Conservation (phyloP, 1,140 invertebrate genomes). For the Paraescarpia echinospica region DNA sequence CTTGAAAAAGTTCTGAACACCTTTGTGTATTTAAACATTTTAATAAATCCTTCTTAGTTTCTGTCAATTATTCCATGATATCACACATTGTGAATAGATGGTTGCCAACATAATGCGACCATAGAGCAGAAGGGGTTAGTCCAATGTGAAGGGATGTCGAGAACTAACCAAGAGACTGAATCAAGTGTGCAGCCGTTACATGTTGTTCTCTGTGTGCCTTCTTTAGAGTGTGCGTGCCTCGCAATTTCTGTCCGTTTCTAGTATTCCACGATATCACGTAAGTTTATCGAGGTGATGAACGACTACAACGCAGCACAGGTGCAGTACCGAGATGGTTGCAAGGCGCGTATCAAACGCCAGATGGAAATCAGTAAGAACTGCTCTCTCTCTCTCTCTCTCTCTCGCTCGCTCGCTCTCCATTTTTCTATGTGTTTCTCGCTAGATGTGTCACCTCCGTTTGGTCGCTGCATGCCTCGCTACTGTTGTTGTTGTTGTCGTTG, state of each 20-base stretch:
- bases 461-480: background rate
- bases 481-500: background rate
- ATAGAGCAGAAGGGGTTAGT: background rate
- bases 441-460: background rate
- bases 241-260: slow-evolving; percentile 31
- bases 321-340: slow-evolving; percentile 52
- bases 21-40: background rate
- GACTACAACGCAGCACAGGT: slow-evolving; percentile 52
- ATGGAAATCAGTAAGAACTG: slow-evolving; percentile 52
- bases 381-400: background rate
- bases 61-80: background rate
- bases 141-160: background rate
- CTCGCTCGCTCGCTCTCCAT: slow-evolving; percentile 11
- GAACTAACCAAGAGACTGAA: background rate
- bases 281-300: slow-evolving; percentile 57
- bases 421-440: slow-evolving; percentile 19
- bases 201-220: background rate
- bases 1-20: background rate
- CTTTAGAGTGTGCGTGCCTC: background rate
- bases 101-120: background rate
- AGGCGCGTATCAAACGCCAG: slow-evolving; percentile 50
- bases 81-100: background rate
- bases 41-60: background rate
- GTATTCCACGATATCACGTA: slow-evolving; percentile 56
- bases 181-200: background rate